Conservation (phyloP, 2,797 vertebrate species). For the Hippopotamyrus pictus region DNA sequence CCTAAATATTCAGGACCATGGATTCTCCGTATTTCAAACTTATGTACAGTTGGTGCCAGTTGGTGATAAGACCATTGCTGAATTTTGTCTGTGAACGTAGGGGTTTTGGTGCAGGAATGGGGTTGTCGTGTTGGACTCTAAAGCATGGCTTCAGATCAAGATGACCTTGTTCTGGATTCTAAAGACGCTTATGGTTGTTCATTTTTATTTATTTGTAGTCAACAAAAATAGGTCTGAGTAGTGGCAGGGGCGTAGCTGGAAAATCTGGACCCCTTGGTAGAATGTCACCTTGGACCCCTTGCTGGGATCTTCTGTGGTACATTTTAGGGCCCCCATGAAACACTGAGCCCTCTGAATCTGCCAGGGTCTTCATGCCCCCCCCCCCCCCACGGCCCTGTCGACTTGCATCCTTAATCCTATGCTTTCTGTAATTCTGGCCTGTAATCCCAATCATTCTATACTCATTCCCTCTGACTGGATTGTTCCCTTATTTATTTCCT, state of each 20-base stretch:
- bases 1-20: constrained; percentile 2
- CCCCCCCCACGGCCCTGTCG: background rate
- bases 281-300: background rate
- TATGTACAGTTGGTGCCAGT: constrained; percentile 9
- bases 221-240: background rate
- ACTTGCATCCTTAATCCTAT: background rate
- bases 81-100: background rate
- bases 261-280: background rate
- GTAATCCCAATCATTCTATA: background rate
- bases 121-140: background rate
- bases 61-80: background rate
- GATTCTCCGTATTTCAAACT: constrained; percentile 1
- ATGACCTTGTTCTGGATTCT: background rate
- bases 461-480: background rate
- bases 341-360: background rate
- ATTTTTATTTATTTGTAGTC: background rate
- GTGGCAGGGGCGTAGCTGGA: background rate
- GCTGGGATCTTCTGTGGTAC: background rate
- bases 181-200: background rate
- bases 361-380: background rate
- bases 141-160: background rate
- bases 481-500: background rate
- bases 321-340: background rate
- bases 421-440: background rate
- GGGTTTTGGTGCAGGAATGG: background rate